Base-by-base conservation (phyloP, 2,888 invertebrate genomes). In the Tribolium freemani region DNA sequence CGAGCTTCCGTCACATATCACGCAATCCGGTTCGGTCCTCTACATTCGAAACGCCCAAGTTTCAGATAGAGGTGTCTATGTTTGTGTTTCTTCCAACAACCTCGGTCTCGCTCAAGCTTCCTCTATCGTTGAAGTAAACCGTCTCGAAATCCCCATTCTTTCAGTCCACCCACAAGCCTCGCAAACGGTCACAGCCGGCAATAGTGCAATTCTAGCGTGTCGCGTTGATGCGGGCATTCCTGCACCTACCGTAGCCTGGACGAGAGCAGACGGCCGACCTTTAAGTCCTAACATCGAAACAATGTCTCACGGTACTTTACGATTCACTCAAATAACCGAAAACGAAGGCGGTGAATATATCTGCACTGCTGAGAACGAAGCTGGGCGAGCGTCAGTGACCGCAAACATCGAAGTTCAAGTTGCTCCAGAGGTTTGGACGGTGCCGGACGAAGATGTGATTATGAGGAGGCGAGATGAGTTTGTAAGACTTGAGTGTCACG, bases 311-410 rank as follows among this genome's bases (percentile, higher is more conserved):
- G 95, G 96, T 54, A 91, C 92, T 5, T 87, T 96, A 58, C 92
- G 94, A 76, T 90, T 95, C 71, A 88, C 88, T 5, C 89, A 90
- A 46, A 90, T 96, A 5, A 91, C 93, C 5, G 88, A 91, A 5
- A 90, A 89, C 57, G 97, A 98, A 83, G 93, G 92, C 76, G 97
- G 97, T 0, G 90, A 93, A 68, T 98, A 97, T 84, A 90, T 93
- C n/a, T 98, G 98, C 81, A 89, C 92, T 0, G 97, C 95, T 0
- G 90, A 90, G 54, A 98, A 97, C 84, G 87, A 89, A 1, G 95
- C 93, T 5, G 97, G 97, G 6, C 88, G 89, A 0, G 89, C 89
- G 0, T 91, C 91, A 1, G 93, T 91, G 0, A 89, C 91, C 3
- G 92, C 93, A 0, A 88, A 88, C 0, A 88, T 98, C 54, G 90